Conservation (phyloP, 2,888 invertebrate species). For the Eueremaeus valkanovi region DNA sequence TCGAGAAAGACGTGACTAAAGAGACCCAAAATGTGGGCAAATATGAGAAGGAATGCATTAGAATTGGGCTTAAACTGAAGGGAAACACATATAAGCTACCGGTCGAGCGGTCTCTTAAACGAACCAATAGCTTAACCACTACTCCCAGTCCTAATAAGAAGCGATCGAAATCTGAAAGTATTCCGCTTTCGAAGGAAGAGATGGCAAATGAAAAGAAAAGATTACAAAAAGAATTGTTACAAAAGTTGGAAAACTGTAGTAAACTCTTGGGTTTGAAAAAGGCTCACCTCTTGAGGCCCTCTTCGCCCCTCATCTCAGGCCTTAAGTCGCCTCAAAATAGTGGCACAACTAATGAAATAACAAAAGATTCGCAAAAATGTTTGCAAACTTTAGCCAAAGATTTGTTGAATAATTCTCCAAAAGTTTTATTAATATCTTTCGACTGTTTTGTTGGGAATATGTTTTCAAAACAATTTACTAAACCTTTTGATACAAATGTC, state of each 20-base stretch:
- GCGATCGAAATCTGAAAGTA: background rate
- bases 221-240: constrained; percentile 6
- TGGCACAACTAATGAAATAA: background rate
- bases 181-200: constrained; percentile 11
- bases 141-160: background rate
- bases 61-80: constrained; percentile 17
- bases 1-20: constrained; percentile 1
- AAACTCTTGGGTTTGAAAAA: constrained; percentile 14
- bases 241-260: background rate
- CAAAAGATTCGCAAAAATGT: background rate
- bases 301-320: background rate
- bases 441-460: constrained; percentile 17
- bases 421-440: background rate
- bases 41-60: constrained; percentile 11
- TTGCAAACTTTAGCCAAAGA: background rate
- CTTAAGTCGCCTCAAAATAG: background rate
- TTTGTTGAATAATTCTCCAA: background rate
- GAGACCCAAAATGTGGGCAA: background rate
- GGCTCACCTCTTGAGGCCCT: background rate
- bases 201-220: constrained; percentile 16
- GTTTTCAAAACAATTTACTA: background rate
- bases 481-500: background rate
- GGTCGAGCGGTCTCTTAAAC: background rate
- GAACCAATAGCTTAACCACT: background rate
- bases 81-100: constrained; percentile 22